Conservation (phyloP, 2,113 vertebrate species). For the Ciconia maguari region DNA sequence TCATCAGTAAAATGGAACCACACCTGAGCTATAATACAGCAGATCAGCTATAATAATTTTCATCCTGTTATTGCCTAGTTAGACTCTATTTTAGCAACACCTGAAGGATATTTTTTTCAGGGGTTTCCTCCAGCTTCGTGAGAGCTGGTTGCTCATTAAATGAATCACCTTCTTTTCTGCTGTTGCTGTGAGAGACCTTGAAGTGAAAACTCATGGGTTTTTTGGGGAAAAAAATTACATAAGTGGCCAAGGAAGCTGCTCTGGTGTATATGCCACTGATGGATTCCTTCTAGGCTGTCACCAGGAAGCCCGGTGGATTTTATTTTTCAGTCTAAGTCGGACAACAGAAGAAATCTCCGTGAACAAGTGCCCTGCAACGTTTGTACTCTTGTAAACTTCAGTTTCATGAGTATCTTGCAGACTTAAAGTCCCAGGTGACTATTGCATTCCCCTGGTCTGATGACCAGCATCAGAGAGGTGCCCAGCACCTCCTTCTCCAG, state of each 20-base stretch:
- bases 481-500: neutral
- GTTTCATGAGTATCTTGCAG: neutral
- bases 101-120: neutral
- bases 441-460: neutral
- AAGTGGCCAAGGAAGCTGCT: neutral
- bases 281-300: neutral
- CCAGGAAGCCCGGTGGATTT: neutral
- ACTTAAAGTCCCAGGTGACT: neutral
- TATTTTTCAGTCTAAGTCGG: neutral
- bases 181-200: neutral
- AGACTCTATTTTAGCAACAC: neutral
- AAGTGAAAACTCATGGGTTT: neutral
- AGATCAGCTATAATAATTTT: neutral
- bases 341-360: neutral
- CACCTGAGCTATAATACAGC: neutral
- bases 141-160: neutral
- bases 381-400: neutral
- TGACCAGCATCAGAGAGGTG: neutral
- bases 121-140: neutral
- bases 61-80: neutral
- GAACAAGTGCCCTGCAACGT: neutral
- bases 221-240: neutral
- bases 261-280: neutral
- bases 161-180: neutral
- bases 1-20: slow-evolving; percentile 10